Conservation (phyloP, 2,797 vertebrate genomes). For the Betta splendens region DNA sequence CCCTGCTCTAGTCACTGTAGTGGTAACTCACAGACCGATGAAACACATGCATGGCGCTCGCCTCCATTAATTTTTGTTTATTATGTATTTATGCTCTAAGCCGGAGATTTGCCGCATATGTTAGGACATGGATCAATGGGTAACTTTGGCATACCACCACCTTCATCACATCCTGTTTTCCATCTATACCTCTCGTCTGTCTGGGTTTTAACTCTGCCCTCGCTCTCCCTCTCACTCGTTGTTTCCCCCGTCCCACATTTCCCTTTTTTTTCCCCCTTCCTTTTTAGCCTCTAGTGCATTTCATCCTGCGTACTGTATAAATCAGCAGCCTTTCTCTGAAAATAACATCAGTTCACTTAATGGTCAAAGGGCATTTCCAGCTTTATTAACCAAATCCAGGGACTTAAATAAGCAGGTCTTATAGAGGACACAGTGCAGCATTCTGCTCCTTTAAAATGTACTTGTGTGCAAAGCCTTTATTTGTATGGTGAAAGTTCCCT, state of each 20-base stretch:
- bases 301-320: conserved; percentile 55
- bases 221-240: conserved; percentile 35
- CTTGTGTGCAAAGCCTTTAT: conserved; percentile 33
- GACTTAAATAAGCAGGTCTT: conserved; percentile 72
- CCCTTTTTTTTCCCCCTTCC: conserved; percentile 17
- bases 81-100: conserved; percentile 82
- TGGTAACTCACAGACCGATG: conserved; percentile 72
- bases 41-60: conserved; percentile 65
- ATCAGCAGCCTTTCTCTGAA: conserved; percentile 61
- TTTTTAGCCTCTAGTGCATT: conserved; percentile 61
- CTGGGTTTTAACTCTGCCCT: conserved; percentile 39
- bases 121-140: conserved; percentile 76
- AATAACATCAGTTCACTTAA: conserved; percentile 76
- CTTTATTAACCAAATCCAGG: conserved; percentile 74
- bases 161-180: conserved; percentile 60
- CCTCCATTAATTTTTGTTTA: conserved; percentile 81
- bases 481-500: conserved; percentile 36
- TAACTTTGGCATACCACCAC: conserved; percentile 72
- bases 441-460: conserved; percentile 48
- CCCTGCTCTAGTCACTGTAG: conserved; percentile 70
- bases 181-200: conserved; percentile 54
- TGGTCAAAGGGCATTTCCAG: conserved; percentile 78
- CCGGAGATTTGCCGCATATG: conserved; percentile 78
- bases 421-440: conserved; percentile 49
- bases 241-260: conserved; percentile 22